Evolutionary conservation across 2,113 vertebrate species (phyloP).

Genomic region (Hydrochoerus hydrochaeris): DNA sequence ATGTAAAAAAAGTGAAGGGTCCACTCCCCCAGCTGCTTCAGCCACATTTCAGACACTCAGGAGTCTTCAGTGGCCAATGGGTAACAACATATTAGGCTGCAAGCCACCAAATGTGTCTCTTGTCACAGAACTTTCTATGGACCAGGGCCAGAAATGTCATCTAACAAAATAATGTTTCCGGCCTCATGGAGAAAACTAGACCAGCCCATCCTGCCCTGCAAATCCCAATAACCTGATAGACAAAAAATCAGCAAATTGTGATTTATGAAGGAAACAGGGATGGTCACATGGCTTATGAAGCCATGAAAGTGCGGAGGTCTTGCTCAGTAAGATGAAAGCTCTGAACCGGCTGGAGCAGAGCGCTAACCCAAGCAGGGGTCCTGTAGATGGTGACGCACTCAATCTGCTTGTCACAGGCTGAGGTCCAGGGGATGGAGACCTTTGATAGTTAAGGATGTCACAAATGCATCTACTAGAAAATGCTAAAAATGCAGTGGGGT

Average conservation of each 20-base stretch:
- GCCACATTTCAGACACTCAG: background rate
- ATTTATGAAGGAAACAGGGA: background rate
- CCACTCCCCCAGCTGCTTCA: no score
- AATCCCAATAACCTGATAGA: background rate
- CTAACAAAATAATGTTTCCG: background rate
- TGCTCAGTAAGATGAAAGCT: background rate
- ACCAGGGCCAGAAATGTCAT: background rate
- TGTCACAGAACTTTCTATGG: background rate
- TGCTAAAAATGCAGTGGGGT: background rate
- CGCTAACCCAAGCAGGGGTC: fast-evolving
- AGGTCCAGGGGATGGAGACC: background rate
- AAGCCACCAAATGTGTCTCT: background rate
- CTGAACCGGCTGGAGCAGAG: background rate
- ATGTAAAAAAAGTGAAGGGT: background rate
- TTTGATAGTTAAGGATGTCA: background rate
- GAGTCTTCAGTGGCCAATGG: background rate
- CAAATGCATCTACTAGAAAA: background rate
- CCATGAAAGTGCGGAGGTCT: background rate
- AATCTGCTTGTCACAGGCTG: background rate
- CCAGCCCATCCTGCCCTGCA: fast-evolving
- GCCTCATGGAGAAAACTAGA: background rate
- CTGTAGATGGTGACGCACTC: background rate
- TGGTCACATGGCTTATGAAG: background rate
- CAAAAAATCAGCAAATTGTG: background rate
- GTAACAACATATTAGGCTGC: background rate